These are phyloP conservation scores for Drosophila virilis DNA, from an alignment of 1,140 invertebrate genomes.

Conservation along the genomic window DNA sequence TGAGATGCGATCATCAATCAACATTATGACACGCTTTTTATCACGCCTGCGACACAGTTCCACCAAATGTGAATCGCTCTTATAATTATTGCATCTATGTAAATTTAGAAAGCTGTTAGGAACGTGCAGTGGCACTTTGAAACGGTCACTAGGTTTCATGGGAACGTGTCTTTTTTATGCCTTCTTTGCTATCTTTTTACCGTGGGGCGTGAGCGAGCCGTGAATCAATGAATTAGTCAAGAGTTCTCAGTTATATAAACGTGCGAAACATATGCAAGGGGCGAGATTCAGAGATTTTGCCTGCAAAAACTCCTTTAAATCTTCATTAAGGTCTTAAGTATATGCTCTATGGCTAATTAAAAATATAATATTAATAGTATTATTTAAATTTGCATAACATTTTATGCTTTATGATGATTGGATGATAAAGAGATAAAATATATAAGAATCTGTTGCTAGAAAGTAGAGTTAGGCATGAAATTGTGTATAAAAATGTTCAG, in stretches of 20 bases:
- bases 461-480: too few relatives aligned
- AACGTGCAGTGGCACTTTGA: constrained; percentile 43
- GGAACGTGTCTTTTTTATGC: constrained; percentile 13
- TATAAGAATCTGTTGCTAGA: too few relatives aligned
- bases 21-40: neutral
- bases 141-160: constrained; percentile 9
- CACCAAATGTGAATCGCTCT: constrained; percentile 11
- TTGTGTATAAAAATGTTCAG: too few relatives aligned
- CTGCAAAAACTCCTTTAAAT: too few relatives aligned
- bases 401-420: too few relatives aligned
- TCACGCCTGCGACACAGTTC: constrained; percentile 46
- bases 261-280: neutral
- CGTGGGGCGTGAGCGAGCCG: constrained; percentile 1
- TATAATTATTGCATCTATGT: constrained; percentile 67
- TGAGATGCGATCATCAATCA: constrained; percentile 37
- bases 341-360: too few relatives aligned
- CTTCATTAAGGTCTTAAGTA: too few relatives aligned
- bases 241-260: constrained; percentile 8
- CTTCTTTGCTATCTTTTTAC: neutral
- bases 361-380: too few relatives aligned
- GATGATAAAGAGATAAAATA: too few relatives aligned
- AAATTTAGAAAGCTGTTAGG: constrained; percentile 76
- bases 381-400: too few relatives aligned
- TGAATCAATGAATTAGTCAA: constrained; percentile 4
- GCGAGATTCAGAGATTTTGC: too few relatives aligned